A percentile compares a stretch with the other conserved stretches of the same genome.
phyloP scores from a whole-genome alignment of 37 sponge, comb jelly and placozoan species.

The Cliona cf. orientalis region DNA sequence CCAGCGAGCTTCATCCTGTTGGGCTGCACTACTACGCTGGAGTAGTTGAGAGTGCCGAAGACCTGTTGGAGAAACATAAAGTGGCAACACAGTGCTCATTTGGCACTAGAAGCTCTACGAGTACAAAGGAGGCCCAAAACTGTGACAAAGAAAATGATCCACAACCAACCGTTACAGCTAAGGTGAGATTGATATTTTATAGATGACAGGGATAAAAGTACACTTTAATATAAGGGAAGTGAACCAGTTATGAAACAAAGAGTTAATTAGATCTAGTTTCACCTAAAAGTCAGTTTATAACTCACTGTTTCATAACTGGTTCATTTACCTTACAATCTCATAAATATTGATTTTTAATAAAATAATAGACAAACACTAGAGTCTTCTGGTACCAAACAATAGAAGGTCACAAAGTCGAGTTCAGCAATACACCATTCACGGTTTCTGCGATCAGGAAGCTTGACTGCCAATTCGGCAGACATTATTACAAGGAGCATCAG shows the following conservation, averaged over 20 bases:
- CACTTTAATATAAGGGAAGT: too few relatives aligned
- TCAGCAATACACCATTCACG: not conserved
- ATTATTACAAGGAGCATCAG: not conserved
- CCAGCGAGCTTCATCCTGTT: too few relatives aligned
- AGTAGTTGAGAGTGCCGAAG: slow-evolving; percentile 20
- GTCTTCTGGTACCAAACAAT: not conserved
- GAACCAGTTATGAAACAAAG: too few relatives aligned
- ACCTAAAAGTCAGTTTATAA: too few relatives aligned
- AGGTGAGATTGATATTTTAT: not conserved
- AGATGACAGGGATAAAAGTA: too few relatives aligned
- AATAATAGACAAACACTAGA: not conserved
- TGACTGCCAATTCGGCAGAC: not conserved
- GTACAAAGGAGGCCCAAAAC: not conserved
- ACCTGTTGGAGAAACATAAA: not conserved
- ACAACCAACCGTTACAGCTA: not conserved
- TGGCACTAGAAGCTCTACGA: not conserved
- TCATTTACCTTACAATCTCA: too few relatives aligned
- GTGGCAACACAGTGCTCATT: not conserved
- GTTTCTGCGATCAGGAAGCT: not conserved
- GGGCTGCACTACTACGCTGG: slow-evolving; percentile 24
- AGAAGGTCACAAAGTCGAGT: not conserved
- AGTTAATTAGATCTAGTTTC: too few relatives aligned
- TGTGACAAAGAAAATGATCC: not conserved
- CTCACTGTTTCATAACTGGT: too few relatives aligned
- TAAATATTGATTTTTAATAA: too few relatives aligned